Percentiles rank a stretch among this genome's conserved stretches.
Conservation (phyloP, 2,113 vertebrate species). For the Sisor rabdophorus region DNA sequence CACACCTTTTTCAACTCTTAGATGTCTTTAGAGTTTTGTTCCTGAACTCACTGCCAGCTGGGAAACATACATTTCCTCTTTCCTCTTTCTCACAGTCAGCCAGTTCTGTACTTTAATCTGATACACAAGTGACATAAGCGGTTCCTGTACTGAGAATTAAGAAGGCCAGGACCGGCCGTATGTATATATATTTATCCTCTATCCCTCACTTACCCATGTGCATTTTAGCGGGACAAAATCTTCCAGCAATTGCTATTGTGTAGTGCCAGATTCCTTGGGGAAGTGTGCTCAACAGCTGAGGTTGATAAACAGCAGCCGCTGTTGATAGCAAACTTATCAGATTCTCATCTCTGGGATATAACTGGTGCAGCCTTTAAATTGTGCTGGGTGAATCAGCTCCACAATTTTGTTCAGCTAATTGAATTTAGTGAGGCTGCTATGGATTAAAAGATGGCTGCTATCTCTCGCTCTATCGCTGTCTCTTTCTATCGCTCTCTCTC, state of each 20-base stretch:
- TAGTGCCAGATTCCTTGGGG: constrained; percentile 33
- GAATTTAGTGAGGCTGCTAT: constrained; percentile 43
- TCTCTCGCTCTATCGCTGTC: constrained; percentile 13
- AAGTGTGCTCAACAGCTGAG: constrained; percentile 30
- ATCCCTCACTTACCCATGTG: not conserved
- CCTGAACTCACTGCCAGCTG: not conserved
- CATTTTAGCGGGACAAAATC: constrained; percentile 20
- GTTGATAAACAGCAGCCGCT: constrained; percentile 33
- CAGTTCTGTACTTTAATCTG: not conserved
- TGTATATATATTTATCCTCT: not conserved
- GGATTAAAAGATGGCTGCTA: constrained; percentile 42
- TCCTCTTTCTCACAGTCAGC: not conserved
- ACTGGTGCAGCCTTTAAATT: constrained; percentile 27
- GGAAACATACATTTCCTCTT: not conserved
- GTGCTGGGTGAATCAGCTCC: constrained; percentile 35
- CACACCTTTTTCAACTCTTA: constrained; percentile 14
- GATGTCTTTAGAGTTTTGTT: constrained; percentile 26
- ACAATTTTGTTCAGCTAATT: constrained; percentile 44
- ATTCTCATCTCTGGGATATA: constrained; percentile 40
- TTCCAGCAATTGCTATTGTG: constrained; percentile 27
- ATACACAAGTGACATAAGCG: not conserved
- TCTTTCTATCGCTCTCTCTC: constrained; percentile 4
- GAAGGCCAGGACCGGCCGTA: not conserved
- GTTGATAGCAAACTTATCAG: constrained; percentile 43
- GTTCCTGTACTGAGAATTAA: not conserved